Percentiles rank a stretch among this genome's conserved stretches.
Conservation (phyloP, 2,113 vertebrate species). For the Apaloderma vittatum region DNA sequence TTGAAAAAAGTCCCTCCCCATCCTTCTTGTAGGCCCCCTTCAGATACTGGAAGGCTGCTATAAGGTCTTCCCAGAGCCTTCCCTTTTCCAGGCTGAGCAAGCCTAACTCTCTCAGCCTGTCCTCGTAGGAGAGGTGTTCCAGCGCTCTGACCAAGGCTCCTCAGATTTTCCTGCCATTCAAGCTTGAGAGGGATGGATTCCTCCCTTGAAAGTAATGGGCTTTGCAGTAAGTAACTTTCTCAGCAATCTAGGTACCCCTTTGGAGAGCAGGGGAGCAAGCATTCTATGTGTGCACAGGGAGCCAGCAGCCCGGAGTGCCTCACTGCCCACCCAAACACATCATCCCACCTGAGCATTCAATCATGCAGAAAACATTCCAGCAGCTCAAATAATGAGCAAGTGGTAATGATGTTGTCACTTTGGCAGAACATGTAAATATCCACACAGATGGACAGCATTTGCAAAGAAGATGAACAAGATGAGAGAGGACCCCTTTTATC, state of each 20-base stretch:
- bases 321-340: conserved; percentile 53
- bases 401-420: conserved; percentile 74
- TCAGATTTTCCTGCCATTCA: conserved; percentile 1
- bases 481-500: conserved; percentile 45
- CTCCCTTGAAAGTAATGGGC: not conserved
- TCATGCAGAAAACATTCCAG: conserved; percentile 76
- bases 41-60: no score
- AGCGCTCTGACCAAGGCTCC: not conserved
- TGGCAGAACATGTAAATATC: conserved; percentile 73
- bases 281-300: not conserved
- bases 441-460: conserved; percentile 56
- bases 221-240: conserved; percentile 4
- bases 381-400: conserved; percentile 70
- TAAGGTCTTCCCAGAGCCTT: no score
- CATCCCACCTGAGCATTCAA: conserved; percentile 73
- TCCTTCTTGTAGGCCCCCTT: no score
- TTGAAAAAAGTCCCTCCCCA: no score
- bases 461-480: conserved; percentile 15
- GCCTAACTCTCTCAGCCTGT: no score
- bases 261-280: not conserved
- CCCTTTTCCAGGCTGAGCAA: no score
- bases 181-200: not conserved
- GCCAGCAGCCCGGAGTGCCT: not conserved
- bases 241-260: not conserved
- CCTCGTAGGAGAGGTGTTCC: no score